A percentile compares a stretch with the other conserved stretches of the same genome.
These are phyloP conservation scores for Plagodis dolabraria DNA, from an alignment of 2,888 invertebrate genomes.

Conservation along the genomic window DNA sequence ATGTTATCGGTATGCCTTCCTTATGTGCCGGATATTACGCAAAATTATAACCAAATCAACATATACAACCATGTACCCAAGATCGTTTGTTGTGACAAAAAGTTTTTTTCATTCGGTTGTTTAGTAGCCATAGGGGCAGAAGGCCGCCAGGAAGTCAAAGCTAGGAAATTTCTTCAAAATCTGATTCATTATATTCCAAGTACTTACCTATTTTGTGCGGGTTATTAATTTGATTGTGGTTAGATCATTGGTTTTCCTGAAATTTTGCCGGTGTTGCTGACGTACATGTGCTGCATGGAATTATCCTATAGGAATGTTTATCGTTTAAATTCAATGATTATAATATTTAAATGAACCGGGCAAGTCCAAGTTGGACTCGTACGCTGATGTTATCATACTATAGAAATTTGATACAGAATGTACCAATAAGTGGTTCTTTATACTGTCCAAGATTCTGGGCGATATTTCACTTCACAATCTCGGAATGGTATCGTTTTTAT, in stretches of 20 bases:
- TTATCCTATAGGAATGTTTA: constrained; percentile 14
- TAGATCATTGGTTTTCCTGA: constrained; percentile 33
- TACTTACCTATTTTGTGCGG: constrained; percentile 33
- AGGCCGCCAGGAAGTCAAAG: constrained; percentile 47
- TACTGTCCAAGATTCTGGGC: too few species aligned
- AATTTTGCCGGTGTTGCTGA: constrained; percentile 24
- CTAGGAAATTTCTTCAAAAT: constrained; percentile 47
- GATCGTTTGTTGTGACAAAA: constrained; percentile 23
- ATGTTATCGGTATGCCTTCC: too few species aligned
- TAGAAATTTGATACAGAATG: too few species aligned
- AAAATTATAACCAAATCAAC: too few species aligned
- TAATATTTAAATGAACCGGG: too few species aligned
- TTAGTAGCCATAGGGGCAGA: constrained; percentile 43
- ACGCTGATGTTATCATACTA: too few species aligned
- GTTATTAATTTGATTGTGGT: constrained; percentile 38
- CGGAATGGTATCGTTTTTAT: too few species aligned
- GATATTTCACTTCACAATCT: too few species aligned
- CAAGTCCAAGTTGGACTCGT: too few species aligned
- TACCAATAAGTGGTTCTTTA: too few species aligned
- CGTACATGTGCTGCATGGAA: constrained; percentile 17
- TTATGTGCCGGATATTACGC: too few species aligned
- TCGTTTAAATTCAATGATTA: not conserved
- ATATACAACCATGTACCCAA: too few species aligned
- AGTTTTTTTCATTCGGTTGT: constrained; percentile 20
- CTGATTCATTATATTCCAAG: constrained; percentile 43